phyloP scores from a whole-genome alignment of 2,113 vertebrate species.

The Protobothrops mucrosquamatus region DNA sequence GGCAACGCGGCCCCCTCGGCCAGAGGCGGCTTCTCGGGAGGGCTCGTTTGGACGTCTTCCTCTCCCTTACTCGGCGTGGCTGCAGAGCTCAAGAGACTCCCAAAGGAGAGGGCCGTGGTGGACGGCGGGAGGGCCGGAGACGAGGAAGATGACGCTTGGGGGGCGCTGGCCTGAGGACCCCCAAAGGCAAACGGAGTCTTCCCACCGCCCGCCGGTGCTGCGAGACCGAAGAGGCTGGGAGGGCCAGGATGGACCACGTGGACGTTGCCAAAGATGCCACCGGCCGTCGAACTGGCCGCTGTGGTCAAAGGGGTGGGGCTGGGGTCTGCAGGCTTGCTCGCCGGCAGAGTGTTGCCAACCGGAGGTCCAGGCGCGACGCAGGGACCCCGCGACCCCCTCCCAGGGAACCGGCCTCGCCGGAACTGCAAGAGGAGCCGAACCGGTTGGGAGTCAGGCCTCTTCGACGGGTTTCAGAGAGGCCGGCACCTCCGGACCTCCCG shows the following conservation, averaged over 20 bases:
- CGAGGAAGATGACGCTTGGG: slow-evolving; percentile 35
- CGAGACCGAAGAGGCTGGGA: slow-evolving; percentile 69
- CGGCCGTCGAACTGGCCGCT: rapidly evolving
- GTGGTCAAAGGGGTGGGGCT: not conserved
- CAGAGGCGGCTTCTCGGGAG: slow-evolving; percentile 54
- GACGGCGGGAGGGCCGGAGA: slow-evolving; percentile 49
- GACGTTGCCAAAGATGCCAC: slow-evolving; percentile 49
- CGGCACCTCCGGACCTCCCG: no score
- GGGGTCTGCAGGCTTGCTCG: slow-evolving; percentile 68
- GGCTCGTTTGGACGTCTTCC: slow-evolving; percentile 50
- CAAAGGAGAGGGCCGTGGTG: slow-evolving; percentile 52
- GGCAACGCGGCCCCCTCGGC: slow-evolving; percentile 21
- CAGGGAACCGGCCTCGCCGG: no score
- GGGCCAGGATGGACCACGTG: slow-evolving; percentile 33
- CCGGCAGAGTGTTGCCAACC: slow-evolving; percentile 56
- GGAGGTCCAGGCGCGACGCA: slow-evolving; percentile 66
- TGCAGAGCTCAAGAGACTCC: slow-evolving; percentile 58
- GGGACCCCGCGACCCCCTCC: no score
- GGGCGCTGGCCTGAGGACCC: slow-evolving; percentile 40
- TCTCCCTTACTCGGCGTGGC: slow-evolving; percentile 24
- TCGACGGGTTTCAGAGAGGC: no score
- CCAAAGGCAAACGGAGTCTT: slow-evolving; percentile 72
- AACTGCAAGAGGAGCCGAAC: no score
- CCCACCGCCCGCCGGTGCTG: slow-evolving; percentile 35
- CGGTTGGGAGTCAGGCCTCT: no score